A percentile compares a stretch with the other conserved stretches of the same genome.
Evolutionary conservation across 2,797 vertebrate species (phyloP).

Genomic region (Antrozous pallidus): DNA sequence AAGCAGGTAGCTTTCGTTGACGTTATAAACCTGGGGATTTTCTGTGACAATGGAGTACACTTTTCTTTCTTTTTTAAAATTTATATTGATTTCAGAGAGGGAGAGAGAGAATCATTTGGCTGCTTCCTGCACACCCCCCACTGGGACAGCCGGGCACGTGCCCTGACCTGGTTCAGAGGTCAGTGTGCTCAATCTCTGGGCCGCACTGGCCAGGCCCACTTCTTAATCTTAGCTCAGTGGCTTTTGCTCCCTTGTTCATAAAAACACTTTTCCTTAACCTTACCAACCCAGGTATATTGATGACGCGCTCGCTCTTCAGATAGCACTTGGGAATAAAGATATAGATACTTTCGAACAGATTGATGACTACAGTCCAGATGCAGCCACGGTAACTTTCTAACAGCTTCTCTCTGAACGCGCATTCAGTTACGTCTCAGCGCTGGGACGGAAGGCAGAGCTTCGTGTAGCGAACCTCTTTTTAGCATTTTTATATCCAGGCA

Average conservation of each 20-base stretch:
- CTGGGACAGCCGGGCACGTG: too few species aligned
- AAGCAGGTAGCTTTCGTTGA: background rate
- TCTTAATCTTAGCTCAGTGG: background rate
- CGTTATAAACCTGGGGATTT: background rate
- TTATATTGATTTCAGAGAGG: too few species aligned
- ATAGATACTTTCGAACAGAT: constrained; percentile 90
- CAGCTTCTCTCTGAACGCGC: background rate
- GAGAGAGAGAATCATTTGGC: too few species aligned
- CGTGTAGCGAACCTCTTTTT: background rate
- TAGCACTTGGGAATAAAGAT: constrained; percentile 95
- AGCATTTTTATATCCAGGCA: background rate
- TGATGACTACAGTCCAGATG: constrained; percentile 91
- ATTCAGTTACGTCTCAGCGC: background rate
- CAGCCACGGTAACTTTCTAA: constrained; percentile 68
- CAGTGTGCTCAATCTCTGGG: too few species aligned
- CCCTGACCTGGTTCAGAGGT: too few species aligned
- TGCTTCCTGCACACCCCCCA: too few species aligned
- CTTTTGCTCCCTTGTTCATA: background rate
- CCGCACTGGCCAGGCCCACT: too few species aligned
- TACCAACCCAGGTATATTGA: constrained; percentile 87
- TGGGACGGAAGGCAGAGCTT: background rate
- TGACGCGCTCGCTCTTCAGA: constrained; percentile 89
- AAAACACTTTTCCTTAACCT: constrained; percentile 72
- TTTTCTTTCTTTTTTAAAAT: background rate
- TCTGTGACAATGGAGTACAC: background rate